Base-by-base conservation (phyloP, 2,113 vertebrate species). In the Glaucomys volans region DNA sequence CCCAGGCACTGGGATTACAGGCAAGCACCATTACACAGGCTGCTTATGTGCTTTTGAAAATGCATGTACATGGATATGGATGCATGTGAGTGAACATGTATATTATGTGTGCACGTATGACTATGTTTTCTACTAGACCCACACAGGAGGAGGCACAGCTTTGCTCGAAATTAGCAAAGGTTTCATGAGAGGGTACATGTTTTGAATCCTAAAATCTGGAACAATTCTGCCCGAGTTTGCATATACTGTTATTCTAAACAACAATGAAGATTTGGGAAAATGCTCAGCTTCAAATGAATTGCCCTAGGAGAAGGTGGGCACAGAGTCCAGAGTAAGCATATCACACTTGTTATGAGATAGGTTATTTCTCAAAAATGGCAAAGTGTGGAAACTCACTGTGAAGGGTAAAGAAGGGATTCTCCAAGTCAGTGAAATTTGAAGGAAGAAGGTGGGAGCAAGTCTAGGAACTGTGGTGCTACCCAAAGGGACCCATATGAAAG, bases 121-220 rank as follows among this genome's bases (percentile, higher is more conserved):
- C 54, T 87, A 30, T 81, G 40, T 80, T 83, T 96, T 95, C 71
- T 69, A 69, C 74, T 91, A 72, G 35, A 37, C 66, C 71, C 42
- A 37, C 30, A 42, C 37, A 62, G 54, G 24, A 92, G 50, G 42
- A 96, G 69, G 74, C 76, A 44, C 75, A 92, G 17, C 50, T 75
- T 85, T 67, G 22, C 37, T 52, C n/a, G 59, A 87, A 93, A 80
- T 67, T 40, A 76, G 54, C 28, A 82, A 90, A 74, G 18, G 28
- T 93, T 95, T 95, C 64, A 64, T 64, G 59, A 86, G 82, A 90
- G 1, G 13, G 4, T 89, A 0, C 30, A 90, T 80, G 50, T 42
- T 94, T 76, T 97, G 62, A 92, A 16, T 87, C 5, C 3, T 37
- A 22, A 47, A 54, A 64, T 64, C 42, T 69, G 1, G 22, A 84